phyloP scores from a whole-genome alignment of 2,797 vertebrate species.

The Acanthopagrus latus region DNA sequence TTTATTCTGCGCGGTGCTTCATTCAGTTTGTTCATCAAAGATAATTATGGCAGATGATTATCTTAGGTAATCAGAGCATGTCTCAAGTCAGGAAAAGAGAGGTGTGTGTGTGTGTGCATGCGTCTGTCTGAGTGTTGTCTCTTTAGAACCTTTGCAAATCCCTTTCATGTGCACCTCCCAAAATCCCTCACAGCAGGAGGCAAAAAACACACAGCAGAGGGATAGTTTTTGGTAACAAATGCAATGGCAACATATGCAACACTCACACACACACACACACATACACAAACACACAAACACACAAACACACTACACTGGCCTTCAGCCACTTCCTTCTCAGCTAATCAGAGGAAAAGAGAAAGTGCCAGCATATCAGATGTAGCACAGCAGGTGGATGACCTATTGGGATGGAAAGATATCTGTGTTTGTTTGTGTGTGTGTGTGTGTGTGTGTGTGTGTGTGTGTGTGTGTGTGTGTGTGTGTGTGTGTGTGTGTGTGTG shows the following conservation, averaged over 20 bases:
- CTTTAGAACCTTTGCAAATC: conserved; percentile 42
- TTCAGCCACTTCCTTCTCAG: conserved; percentile 62
- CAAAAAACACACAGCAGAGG: conserved; percentile 29
- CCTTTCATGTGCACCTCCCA: conserved; percentile 54
- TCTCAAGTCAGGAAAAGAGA: conserved; percentile 21
- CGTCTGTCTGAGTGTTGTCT: conserved; percentile 11
- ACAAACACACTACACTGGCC: conserved; percentile 32
- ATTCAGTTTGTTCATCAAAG: conserved; percentile 50
- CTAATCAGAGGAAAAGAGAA: conserved; percentile 66
- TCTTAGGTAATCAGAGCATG: conserved; percentile 50
- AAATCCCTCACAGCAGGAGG: conserved; percentile 57
- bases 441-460: background rate
- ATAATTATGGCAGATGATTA: conserved; percentile 58
- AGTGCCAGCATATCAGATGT: conserved; percentile 52
- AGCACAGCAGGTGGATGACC: conserved; percentile 61
- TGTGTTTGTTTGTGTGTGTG: conserved; percentile 2
- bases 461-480: conserved; percentile 1
- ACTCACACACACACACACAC: conserved; percentile 15
- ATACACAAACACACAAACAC: conserved; percentile 9
- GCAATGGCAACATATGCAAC: background rate
- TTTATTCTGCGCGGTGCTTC: conserved; percentile 14
- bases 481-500: background rate
- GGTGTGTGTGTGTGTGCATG: background rate
- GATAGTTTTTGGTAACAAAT: conserved; percentile 39
- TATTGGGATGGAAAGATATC: conserved; percentile 29